phyloP scores from a whole-genome alignment of 1,140 invertebrate species.

The Nasonia longicornis region DNA sequence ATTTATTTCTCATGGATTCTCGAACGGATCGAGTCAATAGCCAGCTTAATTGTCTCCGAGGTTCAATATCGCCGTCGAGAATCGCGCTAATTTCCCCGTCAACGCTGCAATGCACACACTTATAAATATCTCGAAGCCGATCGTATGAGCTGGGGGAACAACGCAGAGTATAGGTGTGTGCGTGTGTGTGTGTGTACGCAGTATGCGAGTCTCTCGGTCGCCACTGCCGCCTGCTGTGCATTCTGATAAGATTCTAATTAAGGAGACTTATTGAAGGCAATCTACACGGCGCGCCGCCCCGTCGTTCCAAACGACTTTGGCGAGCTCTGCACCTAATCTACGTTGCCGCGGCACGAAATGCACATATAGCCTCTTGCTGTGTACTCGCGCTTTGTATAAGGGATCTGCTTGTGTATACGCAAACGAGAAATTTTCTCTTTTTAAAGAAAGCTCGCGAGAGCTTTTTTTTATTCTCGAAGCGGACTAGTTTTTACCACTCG shows the following conservation, averaged over 20 bases:
- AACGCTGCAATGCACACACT: neutral
- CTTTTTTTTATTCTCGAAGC: neutral
- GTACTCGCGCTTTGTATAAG: neutral
- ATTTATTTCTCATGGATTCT: no score
- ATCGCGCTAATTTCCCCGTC: neutral
- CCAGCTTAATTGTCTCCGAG: no score
- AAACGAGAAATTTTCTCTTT: neutral
- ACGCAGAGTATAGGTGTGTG: no score
- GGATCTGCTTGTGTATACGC: neutral
- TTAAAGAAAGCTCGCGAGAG: neutral
- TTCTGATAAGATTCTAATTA: constrained; percentile 59
- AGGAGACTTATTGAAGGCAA: constrained; percentile 53
- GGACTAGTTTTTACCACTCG: neutral
- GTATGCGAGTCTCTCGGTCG: neutral
- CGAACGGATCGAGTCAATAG: no score
- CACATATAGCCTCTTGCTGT: neutral
- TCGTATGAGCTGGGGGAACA: neutral
- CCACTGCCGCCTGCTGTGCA: constrained; percentile 44
- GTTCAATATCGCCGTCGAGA: neutral
- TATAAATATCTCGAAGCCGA: neutral
- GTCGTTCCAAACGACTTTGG: neutral
- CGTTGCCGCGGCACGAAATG: constrained; percentile 14
- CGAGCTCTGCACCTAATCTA: neutral
- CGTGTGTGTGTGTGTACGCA: neutral
- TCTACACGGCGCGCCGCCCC: constrained; percentile 8